Evolutionary conservation across 2,888 invertebrate species (phyloP), one percentile per base, ranked within the genome.

Genomic region (Stenodera caucasica): DNA sequence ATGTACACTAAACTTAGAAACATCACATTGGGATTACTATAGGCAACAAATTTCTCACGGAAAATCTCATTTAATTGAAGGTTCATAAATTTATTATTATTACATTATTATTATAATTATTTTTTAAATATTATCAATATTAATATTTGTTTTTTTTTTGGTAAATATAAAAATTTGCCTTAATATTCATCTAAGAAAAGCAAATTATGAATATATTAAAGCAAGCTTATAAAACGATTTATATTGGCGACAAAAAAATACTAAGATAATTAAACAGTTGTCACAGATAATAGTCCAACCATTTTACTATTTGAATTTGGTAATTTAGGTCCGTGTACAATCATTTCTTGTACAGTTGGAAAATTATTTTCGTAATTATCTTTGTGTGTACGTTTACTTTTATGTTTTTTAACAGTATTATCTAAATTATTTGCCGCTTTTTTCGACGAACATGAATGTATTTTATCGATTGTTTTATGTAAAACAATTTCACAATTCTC

Each of bases 311-410:
- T 78, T 11, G 63, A 53, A 72, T 80, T 76, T 18, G 81, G 75
- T 23, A 76, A 70, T 66, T 78, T 78, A 9, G 78, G 71, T 60
- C 76, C 76, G 67, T 86, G 85, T 6, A 84, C 84, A 66, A 86
- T 73, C 78, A 85, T 83, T 73, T 86, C 85, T 72, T 86, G 85
- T 18, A 86, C 83, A 18, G 85, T 83, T 53, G 83, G 81, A 75
- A 85, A 85, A 75, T 85, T 83, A 75, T 85, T 83, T 71, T 81
- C 57, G 71, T 76, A 63, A 76, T 81, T 73, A 78, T 82, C 61
- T 75, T 78, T 73, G 73, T 81, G 79, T 76, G 77, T 63, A 80
- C 84, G 75, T 58, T 74, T 76, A 40, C 60, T 71, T 63, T 77
- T 76, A 65, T 78, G 77, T 68, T 82, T 82, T 70, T 86, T 84